Evolutionary conservation across 2,888 invertebrate species (phyloP).

Genomic region (Aproaerema taeniolella): DNA sequence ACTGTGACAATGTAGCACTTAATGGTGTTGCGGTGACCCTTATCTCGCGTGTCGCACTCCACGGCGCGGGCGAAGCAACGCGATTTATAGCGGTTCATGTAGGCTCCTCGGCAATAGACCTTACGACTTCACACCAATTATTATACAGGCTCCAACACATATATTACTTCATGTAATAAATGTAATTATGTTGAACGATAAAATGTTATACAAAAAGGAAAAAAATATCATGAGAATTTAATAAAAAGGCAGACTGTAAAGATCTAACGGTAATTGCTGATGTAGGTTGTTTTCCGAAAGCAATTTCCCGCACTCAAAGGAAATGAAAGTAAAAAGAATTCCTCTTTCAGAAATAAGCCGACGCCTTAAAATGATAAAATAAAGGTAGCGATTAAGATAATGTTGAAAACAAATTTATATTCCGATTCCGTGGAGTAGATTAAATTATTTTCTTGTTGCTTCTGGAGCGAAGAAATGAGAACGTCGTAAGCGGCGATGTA

Average conservation of each 20-base stretch:
- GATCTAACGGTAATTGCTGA: conserved; percentile 31
- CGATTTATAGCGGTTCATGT: conserved; percentile 60
- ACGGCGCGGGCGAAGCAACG: conserved; percentile 41
- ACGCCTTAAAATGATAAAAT: conserved; percentile 47
- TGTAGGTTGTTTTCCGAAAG: conserved; percentile 33
- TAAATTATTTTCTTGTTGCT: conserved; percentile 67
- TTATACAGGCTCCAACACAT: conserved; percentile 30
- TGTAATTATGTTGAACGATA: conserved; percentile 16
- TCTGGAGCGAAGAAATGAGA: conserved; percentile 49
- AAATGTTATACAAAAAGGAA: conserved; percentile 12
- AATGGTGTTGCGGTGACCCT: conserved; percentile 62
- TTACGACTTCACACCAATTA: conserved; percentile 47
- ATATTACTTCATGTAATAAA: conserved; percentile 9
- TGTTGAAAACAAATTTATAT: conserved; percentile 65
- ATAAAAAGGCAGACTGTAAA: conserved; percentile 27
- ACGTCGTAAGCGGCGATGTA: no score
- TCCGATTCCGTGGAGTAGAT: conserved; percentile 58
- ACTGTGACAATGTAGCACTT: conserved; percentile 55
- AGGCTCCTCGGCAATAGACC: conserved; percentile 36
- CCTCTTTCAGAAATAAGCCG: conserved; percentile 34
- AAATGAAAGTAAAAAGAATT: conserved; percentile 42
- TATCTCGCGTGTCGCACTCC: conserved; percentile 56
- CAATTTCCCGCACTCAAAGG: conserved; percentile 31
- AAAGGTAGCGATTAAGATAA: conserved; percentile 60
- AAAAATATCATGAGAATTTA: conserved; percentile 13